phyloP scores from a whole-genome alignment of 2,888 invertebrate species.

The Catonia carolina region DNA sequence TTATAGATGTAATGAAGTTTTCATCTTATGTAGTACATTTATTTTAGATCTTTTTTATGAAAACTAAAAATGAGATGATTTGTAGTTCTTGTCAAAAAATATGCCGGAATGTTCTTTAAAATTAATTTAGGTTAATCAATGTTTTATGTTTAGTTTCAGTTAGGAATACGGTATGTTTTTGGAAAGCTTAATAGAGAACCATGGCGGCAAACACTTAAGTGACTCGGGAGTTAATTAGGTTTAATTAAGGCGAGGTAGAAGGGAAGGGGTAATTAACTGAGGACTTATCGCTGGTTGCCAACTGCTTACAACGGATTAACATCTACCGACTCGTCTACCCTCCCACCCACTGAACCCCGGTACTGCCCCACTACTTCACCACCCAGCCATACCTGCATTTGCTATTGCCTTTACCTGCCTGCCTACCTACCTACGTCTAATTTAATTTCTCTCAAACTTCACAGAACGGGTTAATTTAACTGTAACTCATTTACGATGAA shows the following conservation, averaged over 20 bases:
- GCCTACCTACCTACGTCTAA: background rate
- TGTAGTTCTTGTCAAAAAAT: no score
- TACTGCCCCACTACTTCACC: background rate
- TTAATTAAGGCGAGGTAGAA: conserved; percentile 29
- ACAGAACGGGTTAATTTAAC: no score
- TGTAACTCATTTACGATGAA: background rate
- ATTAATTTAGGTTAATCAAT: no score
- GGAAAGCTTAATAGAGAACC: conserved; percentile 14
- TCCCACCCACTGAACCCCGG: background rate
- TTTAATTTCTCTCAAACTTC: conserved; percentile 9
- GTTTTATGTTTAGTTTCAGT: background rate
- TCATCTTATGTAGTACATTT: no score
- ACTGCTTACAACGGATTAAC: conserved; percentile 13
- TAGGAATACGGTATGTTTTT: conserved; percentile 22
- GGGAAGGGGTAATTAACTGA: conserved; percentile 14
- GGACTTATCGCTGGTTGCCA: conserved; percentile 13
- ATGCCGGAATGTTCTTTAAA: no score
- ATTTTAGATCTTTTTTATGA: no score
- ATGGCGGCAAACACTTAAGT: conserved; percentile 22
- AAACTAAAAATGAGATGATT: no score
- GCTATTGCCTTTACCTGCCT: conserved; percentile 9
- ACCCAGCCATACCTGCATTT: conserved; percentile 13
- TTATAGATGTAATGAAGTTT: no score
- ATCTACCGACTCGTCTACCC: background rate
- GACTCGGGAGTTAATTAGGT: conserved; percentile 31